Conservation (phyloP, 2,888 invertebrate genomes). For the Balanococcus diminutus region DNA sequence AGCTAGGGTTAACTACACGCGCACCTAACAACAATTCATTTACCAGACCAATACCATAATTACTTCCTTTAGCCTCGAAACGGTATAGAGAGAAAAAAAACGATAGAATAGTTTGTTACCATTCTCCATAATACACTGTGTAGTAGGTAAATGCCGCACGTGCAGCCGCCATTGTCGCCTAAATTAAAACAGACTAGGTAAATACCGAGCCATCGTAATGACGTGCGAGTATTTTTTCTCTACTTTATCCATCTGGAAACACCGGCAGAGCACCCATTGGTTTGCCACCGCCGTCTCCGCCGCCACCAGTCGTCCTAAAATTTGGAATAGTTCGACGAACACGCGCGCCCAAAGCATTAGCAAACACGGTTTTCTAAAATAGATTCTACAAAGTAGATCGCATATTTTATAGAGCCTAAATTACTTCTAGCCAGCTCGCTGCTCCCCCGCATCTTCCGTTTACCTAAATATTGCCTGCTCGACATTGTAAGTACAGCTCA, state of each 20-base stretch:
- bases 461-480: background rate
- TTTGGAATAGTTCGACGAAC: background rate
- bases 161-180: background rate
- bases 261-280: background rate
- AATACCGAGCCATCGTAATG: background rate
- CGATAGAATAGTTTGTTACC: background rate
- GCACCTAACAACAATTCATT: no score
- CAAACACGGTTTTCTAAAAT: background rate
- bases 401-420: background rate
- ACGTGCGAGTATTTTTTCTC: background rate
- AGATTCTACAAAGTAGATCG: background rate
- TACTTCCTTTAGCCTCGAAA: no score
- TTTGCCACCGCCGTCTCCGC: background rate
- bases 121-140: background rate
- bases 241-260: background rate
- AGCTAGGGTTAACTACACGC: no score
- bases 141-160: background rate
- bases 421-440: background rate
- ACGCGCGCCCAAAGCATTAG: background rate
- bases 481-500: no score
- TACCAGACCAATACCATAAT: no score
- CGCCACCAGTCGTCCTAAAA: background rate
- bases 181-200: slow-evolving; percentile 5
- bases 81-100: no score
- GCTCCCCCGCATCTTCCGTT: background rate